Conservation (phyloP, 2,888 invertebrate species). For the Agrotis ipsilon region DNA sequence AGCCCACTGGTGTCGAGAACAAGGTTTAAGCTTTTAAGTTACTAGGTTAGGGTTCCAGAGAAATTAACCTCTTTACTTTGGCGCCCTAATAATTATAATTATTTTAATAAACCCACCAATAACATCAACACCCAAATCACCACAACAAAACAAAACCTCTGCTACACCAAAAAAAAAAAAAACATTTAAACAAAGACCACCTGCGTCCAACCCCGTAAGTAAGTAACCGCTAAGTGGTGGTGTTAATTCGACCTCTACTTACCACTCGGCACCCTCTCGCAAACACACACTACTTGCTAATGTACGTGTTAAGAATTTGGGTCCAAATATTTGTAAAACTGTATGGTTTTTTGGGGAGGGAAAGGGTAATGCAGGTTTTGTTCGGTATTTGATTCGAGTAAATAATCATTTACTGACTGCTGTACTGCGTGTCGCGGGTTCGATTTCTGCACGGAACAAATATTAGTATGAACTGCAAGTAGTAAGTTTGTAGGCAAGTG, state of each 20-base stretch:
- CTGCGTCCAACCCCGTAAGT: conserved; percentile 84
- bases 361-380: conserved; percentile 41
- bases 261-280: conserved; percentile 70
- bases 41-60: too few species aligned
- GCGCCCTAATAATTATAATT: too few species aligned
- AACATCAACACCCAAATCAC: conserved; percentile 17
- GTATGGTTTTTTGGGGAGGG: conserved; percentile 47
- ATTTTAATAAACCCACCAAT: neutral
- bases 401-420: neutral
- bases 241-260: conserved; percentile 83
- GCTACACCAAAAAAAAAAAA: conserved; percentile 55
- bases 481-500: too few species aligned
- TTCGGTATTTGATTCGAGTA: neutral
- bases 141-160: conserved; percentile 38
- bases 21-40: too few species aligned
- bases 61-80: too few species aligned
- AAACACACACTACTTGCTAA: conserved; percentile 74
- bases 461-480: too few species aligned
- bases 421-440: too few species aligned
- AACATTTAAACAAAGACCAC: conserved; percentile 88
- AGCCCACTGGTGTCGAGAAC: too few species aligned
- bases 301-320: conserved; percentile 79
- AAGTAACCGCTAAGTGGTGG: conserved; percentile 85
- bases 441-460: too few species aligned
- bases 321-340: conserved; percentile 77